Evolutionary conservation across 1,140 invertebrate species (phyloP), one percentile per base, ranked within the genome.

Genomic region (Apis mellifera): DNA sequence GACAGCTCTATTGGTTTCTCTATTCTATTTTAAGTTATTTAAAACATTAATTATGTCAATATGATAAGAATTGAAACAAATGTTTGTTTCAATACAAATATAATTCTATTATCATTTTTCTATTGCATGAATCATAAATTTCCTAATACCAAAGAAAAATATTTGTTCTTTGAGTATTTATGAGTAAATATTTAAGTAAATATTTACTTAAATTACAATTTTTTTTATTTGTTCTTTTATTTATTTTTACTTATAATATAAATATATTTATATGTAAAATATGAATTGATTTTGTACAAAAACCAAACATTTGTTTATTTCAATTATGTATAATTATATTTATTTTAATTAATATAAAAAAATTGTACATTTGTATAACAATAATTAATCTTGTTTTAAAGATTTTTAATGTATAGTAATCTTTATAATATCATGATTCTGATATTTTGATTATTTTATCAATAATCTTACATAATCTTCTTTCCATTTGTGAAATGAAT

Each of bases 1-100:
- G 93, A 94, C 92, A 87, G 52, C 87, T 90, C 85, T 90, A 89
- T 77, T 90, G 84, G 84, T 84, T 91, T 57, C 86, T 91, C 60
- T 82, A 65, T 84, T 84, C 69, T n/a, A 84, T 90, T 62, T 64
- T 86, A 78, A 59, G 86, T 75, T 89, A 88, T 60, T 62, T 88
- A 48, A 88, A 88, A 50, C 70, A 86, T 82, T 89, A 69, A 88
- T 13, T 50, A 9, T 54, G 59, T 62, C 8, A 23, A 74, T 5
- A n/a, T 7, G 9, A 78, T 50, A 32, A 64, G 13, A 55, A 78
- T 50, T 17, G 48, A 77, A n/a, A 57, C 70, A 65, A 26, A 57
- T 26, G 11, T 65, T 74, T 66, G 48, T 54, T 9, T 65, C 23
- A 4, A 71, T 75, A 42, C 48, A 60, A 78, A 32, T 59, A 26